Evolutionary conservation across 2,113 vertebrate genomes (phyloP), one percentile per base, ranked within the genome.

Genomic region (Amphiprion percula): DNA sequence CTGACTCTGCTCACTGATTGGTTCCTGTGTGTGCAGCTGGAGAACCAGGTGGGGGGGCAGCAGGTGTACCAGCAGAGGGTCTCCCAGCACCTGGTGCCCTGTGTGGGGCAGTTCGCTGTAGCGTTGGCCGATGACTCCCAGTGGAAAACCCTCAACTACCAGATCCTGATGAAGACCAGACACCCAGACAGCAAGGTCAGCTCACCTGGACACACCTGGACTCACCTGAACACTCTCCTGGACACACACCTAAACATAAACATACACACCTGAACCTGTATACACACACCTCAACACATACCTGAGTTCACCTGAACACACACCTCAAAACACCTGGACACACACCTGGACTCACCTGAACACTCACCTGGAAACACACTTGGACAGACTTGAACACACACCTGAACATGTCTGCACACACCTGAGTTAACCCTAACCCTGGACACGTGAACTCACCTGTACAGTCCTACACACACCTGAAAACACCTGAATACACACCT

Each of bases 91-190:
- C 91, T 99, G 86, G 89, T 97, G 4, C 98, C 97, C 0, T 99
- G 98, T 82, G 81, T 99, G 16, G 96, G 95, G 23, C 98, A 98
- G 93, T 98, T 99, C 85, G 90, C 96, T 0, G 95, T 97, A 53
- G 96, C 97, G 24, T 83, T 97, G 94, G 94, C 94, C 0, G 97
- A 99, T 4, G 97, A 99, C 84, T 93, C 96, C 0, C 95, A 96
- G 39, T 99, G 97, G 98, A 99, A 99, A 77, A 96, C 94, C 1
- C 94, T 99, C 5, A 99, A 99, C 93, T 98, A 98, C 87, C 96
- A 97, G 84, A 92, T 99, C 82, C 95, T 99, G 17, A 92, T 99
- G 23, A 98, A 98, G 93, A 98, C 93, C 5, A 93, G 97, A 50
- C 96, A 99, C 88, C 30, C 55, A 0, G 95, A 96, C 4, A 55